Evolutionary conservation across 2,113 vertebrate species (phyloP).

Genomic region (Microtus ochrogaster): DNA sequence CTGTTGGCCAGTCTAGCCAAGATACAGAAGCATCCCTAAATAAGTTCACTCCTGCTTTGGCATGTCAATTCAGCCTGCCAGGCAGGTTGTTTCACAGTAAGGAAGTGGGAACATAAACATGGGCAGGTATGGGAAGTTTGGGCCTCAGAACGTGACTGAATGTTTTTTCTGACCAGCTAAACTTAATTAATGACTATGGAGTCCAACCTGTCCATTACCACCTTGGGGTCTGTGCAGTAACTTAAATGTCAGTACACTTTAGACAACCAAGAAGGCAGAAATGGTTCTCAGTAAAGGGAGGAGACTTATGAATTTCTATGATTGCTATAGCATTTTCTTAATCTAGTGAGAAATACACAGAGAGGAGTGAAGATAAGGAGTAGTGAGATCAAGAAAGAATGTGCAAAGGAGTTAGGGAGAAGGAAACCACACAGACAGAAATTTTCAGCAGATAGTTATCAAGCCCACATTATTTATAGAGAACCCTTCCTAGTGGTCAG

Average conservation of each 20-base stretch:
- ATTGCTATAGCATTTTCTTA: conserved; percentile 85
- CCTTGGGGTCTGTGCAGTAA: conserved; percentile 40
- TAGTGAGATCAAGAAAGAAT: neutral
- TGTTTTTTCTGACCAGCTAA: conserved; percentile 54
- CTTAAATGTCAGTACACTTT: conserved; percentile 83
- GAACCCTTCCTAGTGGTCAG: neutral
- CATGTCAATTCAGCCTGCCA: neutral
- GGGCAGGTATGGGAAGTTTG: neutral
- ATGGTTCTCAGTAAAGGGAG: conserved; percentile 57
- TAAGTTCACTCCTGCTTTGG: conserved; percentile 13
- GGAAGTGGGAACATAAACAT: neutral
- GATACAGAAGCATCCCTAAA: neutral
- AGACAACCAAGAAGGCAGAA: conserved; percentile 47
- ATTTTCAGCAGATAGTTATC: neutral
- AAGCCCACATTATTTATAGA: neutral
- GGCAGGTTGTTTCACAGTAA: neutral
- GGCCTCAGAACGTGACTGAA: neutral
- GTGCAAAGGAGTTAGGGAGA: neutral
- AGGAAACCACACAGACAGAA: neutral
- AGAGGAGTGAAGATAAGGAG: neutral
- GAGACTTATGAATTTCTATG: conserved; percentile 70
- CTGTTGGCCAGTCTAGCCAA: neutral
- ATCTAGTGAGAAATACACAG: conserved; percentile 73
- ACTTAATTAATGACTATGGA: conserved; percentile 60
- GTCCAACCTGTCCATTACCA: conserved; percentile 28